A percentile compares a stretch with the other conserved stretches of the same genome.
Evolutionary conservation across 2,113 vertebrate species (phyloP).

Genomic region (Hylia prasina): DNA sequence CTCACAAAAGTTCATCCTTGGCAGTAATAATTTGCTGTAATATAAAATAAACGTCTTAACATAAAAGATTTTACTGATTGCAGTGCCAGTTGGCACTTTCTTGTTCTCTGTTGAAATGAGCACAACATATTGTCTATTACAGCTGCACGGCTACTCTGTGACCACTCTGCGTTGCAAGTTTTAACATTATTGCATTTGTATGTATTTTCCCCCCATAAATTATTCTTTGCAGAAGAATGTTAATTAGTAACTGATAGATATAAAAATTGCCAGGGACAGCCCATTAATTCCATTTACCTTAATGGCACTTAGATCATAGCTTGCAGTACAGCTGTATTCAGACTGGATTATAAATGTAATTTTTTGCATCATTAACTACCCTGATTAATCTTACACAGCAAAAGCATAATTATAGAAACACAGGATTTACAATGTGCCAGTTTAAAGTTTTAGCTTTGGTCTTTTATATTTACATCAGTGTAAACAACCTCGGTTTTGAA

Average conservation of each 20-base stretch:
- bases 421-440: conserved; percentile 7
- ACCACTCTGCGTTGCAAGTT: conserved; percentile 2
- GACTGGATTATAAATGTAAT: conserved; percentile 79
- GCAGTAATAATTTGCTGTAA: conserved; percentile 51
- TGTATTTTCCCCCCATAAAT: conserved; percentile 58
- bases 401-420: conserved; percentile 73
- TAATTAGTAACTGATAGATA: conserved; percentile 89
- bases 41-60: conserved; percentile 52
- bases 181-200: conserved; percentile 21
- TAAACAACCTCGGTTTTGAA: conserved; percentile 1
- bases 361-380: conserved; percentile 80
- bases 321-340: conserved; percentile 81
- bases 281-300: conserved; percentile 95
- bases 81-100: neutral
- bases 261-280: conserved; percentile 87
- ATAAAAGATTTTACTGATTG: conserved; percentile 54
- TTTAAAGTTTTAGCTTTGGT: conserved; percentile 25
- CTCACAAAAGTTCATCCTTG: conserved; percentile 55
- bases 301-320: conserved; percentile 81
- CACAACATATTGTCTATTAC: neutral
- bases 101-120: neutral
- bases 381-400: conserved; percentile 76
- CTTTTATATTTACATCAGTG: neutral
- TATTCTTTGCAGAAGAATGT: conserved; percentile 77
- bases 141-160: neutral